Conservation (phyloP, 2,113 vertebrate genomes). For the Odontophorus gujanensis region DNA sequence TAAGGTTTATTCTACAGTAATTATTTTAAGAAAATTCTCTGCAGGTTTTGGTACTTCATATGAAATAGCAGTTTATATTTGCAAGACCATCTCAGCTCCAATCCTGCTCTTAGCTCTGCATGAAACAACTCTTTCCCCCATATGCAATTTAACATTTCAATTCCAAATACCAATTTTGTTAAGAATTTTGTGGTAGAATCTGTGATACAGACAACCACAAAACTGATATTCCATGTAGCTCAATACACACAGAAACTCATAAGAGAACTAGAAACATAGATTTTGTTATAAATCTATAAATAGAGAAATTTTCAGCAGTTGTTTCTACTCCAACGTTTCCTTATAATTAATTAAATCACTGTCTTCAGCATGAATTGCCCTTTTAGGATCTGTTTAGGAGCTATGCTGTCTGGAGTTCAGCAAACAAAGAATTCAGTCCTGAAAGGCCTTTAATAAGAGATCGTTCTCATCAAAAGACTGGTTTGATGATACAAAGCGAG, state of each 20-base stretch:
- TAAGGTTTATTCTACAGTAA: not conserved
- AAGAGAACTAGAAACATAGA: not conserved
- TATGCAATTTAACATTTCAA: not conserved
- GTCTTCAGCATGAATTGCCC: not conserved
- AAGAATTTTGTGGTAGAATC: not conserved
- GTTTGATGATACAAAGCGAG: not conserved
- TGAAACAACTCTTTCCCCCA: not conserved
- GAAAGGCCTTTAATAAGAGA: not conserved
- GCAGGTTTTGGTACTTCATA: not conserved
- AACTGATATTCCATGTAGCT: not conserved
- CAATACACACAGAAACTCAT: not conserved
- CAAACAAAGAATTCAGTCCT: not conserved
- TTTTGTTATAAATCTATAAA: not conserved
- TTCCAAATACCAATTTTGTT: not conserved
- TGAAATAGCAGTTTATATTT: not conserved
- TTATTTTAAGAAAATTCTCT: not conserved
- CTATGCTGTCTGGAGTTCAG: not conserved
- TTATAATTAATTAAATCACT: not conserved
- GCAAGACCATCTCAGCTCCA: not conserved
- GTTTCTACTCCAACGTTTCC: not conserved
- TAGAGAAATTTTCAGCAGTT: not conserved
- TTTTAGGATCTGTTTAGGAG: not conserved
- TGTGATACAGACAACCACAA: not conserved
- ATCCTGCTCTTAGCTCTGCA: not conserved
- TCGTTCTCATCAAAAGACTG: not conserved